These are phyloP conservation scores for Brachionus asplanchnoidis DNA, from an alignment of 1,140 invertebrate genomes.

Conservation along the genomic window DNA sequence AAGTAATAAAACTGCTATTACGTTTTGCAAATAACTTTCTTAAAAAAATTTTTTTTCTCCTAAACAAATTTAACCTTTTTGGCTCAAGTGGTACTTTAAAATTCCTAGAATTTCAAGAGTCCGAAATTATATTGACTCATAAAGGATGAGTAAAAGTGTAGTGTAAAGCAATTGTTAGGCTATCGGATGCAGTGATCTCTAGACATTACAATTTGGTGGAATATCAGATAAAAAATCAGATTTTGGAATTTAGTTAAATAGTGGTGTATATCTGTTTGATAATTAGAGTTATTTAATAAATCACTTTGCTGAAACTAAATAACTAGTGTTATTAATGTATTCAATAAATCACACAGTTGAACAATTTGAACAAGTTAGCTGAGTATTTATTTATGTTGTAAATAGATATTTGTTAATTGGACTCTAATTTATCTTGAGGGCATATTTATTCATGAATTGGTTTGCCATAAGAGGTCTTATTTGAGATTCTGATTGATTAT, in stretches of 20 bases:
- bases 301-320: neutral
- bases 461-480: neutral
- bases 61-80: neutral
- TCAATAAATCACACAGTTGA: slow-evolving; percentile 33
- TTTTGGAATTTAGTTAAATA: neutral
- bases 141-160: neutral
- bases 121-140: neutral
- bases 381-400: slow-evolving; percentile 24
- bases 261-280: neutral
- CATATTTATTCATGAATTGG: slow-evolving; percentile 9
- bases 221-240: neutral
- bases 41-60: neutral
- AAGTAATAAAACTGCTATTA: neutral
- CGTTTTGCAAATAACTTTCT: neutral
- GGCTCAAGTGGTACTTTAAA: neutral
- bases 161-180: neutral
- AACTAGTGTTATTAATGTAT: neutral
- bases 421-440: slow-evolving; percentile 14
- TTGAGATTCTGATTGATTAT: neutral
- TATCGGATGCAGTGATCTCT: neutral
- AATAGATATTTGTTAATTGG: slow-evolving; percentile 9
- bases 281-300: slow-evolving; percentile 23
- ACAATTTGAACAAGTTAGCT: neutral
- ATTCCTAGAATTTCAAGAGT: neutral
- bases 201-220: slow-evolving; percentile 20